These are phyloP conservation scores for Ennomos fuscantarius DNA, from an alignment of 2,888 invertebrate species.

Conservation along the genomic window DNA sequence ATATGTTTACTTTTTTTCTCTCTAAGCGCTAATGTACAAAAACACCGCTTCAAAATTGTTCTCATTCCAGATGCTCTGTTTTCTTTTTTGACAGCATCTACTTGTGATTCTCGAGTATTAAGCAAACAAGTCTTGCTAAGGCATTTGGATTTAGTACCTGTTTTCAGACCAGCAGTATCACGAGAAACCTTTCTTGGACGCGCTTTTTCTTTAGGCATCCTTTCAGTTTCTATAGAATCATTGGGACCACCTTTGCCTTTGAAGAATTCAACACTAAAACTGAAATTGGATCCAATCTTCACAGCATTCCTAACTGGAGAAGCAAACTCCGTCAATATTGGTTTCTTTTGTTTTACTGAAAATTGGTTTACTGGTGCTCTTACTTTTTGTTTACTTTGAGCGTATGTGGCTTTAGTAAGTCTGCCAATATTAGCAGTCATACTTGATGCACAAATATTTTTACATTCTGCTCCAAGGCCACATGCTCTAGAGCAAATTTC, in stretches of 20 bases:
- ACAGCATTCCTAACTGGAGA: constrained; percentile 39
- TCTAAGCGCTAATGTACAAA: constrained; percentile 12
- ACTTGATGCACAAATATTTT: background rate
- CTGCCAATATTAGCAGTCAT: constrained; percentile 27
- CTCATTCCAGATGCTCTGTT: constrained; percentile 1
- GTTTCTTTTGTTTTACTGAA: background rate
- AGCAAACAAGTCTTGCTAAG: no score
- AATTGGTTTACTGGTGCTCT: background rate
- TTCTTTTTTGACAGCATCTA: background rate
- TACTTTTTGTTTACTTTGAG: background rate
- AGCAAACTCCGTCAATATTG: background rate
- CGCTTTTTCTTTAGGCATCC: background rate
- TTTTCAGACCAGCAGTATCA: no score
- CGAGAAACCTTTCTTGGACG: no score
- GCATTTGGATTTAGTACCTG: no score
- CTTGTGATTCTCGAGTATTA: background rate
- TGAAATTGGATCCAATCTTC: constrained; percentile 50
- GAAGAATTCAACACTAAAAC: constrained; percentile 53
- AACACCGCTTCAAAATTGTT: constrained; percentile 11
- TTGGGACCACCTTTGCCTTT: constrained; percentile 28
- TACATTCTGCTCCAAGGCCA: background rate
- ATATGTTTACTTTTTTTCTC: constrained; percentile 1
- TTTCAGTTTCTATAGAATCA: background rate
- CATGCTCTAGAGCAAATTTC: constrained; percentile 3
- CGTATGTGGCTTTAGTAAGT: background rate